Percentiles rank a stretch among this genome's conserved stretches.
phyloP scores from a whole-genome alignment of 2,888 invertebrate genomes.

The Troides oblongomaculatus region DNA sequence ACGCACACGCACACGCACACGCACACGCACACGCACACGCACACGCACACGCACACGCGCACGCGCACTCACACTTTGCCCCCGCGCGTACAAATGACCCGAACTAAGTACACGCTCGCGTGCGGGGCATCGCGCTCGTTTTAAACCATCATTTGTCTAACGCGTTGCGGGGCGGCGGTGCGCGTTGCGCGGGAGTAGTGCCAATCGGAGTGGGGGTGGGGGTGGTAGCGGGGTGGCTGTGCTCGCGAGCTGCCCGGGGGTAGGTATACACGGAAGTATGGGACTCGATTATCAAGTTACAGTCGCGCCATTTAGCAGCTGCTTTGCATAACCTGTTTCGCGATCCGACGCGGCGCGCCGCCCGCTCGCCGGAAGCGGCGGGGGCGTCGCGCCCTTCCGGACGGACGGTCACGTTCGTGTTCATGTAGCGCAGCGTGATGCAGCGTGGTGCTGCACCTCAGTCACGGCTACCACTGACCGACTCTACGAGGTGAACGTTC shows the following conservation, averaged over 20 bases:
- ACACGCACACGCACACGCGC: too few relatives aligned
- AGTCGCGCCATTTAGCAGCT: constrained; percentile 58
- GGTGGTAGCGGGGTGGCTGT: constrained; percentile 8
- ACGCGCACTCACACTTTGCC: not conserved
- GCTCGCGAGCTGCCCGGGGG: constrained; percentile 8
- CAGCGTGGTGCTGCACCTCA: too few relatives aligned
- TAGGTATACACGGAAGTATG: not conserved
- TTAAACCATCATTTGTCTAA: constrained; percentile 47
- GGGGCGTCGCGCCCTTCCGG: too few relatives aligned
- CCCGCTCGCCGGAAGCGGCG: not conserved
- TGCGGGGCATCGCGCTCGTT: constrained; percentile 38
- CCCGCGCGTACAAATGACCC: not conserved
- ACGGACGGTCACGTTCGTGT: too few relatives aligned
- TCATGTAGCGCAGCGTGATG: too few relatives aligned
- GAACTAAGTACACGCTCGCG: constrained; percentile 23
- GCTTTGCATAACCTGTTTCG: constrained; percentile 63
- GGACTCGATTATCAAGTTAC: constrained; percentile 57
- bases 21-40: too few relatives aligned
- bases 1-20: too few relatives aligned
- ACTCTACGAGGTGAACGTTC: too few relatives aligned
- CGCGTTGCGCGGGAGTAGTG: constrained; percentile 34
- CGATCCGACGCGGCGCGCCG: constrained; percentile 39
- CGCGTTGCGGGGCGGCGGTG: constrained; percentile 33
- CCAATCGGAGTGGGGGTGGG: too few relatives aligned
- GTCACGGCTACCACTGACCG: too few relatives aligned